These are phyloP conservation scores for Chelonoidis abingdonii DNA, from an alignment of 2,113 vertebrate species.

Conservation along the genomic window DNA sequence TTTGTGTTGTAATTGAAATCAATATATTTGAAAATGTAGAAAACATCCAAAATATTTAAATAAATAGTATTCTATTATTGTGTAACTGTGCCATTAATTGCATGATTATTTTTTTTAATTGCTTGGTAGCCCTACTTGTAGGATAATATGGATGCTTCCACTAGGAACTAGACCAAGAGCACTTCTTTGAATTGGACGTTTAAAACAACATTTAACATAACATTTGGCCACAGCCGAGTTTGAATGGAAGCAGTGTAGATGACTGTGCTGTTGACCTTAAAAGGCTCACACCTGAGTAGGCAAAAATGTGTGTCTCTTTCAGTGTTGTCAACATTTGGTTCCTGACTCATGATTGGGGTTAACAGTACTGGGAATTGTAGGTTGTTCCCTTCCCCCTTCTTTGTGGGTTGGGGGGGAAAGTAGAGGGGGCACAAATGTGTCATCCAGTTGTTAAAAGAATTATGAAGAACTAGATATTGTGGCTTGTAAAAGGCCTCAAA, in stretches of 20 bases:
- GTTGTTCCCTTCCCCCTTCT: neutral
- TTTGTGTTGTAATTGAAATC: no score
- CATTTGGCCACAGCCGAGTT: neutral
- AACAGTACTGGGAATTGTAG: neutral
- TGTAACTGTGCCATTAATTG: no score
- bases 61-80: no score
- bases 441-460: neutral
- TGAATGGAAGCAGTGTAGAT: neutral
- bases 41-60: no score
- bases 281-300: neutral
- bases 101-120: no score
- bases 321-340: neutral
- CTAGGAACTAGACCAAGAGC: neutral
- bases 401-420: no score
- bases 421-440: fast-evolving
- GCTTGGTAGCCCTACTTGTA: no score
- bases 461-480: neutral
- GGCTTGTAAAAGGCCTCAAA: neutral
- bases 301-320: neutral
- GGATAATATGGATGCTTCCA: neutral
- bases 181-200: neutral
- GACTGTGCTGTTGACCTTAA: neutral
- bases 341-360: neutral
- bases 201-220: neutral
- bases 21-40: no score